A percentile compares a stretch with the other conserved stretches of the same genome.
Evolutionary conservation across 2,888 invertebrate genomes (phyloP).

Genomic region (Standfussiana lucernea): DNA sequence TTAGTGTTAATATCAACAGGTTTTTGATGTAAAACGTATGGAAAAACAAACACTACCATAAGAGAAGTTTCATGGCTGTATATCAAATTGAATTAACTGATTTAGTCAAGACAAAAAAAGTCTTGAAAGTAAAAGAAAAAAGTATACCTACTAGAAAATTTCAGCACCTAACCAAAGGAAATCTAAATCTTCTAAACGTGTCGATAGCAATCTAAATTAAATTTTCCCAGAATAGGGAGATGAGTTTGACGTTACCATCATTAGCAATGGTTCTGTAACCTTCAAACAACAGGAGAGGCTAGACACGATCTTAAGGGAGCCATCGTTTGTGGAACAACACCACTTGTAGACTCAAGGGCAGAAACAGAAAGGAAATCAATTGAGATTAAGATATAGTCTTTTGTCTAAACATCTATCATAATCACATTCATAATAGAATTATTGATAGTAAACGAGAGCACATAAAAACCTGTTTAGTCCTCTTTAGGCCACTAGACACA

Average conservation of each 20-base stretch:
- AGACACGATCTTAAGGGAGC: background rate
- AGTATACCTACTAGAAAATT: background rate
- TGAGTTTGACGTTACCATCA: background rate
- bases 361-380: background rate
- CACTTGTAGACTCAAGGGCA: background rate
- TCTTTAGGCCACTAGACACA: conserved; percentile 19
- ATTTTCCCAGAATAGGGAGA: background rate
- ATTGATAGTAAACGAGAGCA: background rate
- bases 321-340: background rate
- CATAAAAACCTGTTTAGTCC: conserved; percentile 17
- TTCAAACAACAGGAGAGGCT: background rate
- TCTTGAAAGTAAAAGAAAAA: background rate
- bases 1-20: conserved; percentile 52
- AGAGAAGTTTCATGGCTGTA: conserved; percentile 24
- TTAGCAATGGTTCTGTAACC: background rate
- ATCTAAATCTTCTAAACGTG: background rate
- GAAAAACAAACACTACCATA: conserved; percentile 34
- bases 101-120: background rate
- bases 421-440: conserved; percentile 1
- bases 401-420: background rate
- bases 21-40: conserved; percentile 49
- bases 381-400: background rate
- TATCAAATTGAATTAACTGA: background rate
- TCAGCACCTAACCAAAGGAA: background rate
- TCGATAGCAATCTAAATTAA: background rate